Percentiles rank a stretch among this genome's conserved stretches.
These are phyloP conservation scores for Dyspetes luteomarginatus DNA, from an alignment of 2,888 invertebrate genomes.

Conservation along the genomic window DNA sequence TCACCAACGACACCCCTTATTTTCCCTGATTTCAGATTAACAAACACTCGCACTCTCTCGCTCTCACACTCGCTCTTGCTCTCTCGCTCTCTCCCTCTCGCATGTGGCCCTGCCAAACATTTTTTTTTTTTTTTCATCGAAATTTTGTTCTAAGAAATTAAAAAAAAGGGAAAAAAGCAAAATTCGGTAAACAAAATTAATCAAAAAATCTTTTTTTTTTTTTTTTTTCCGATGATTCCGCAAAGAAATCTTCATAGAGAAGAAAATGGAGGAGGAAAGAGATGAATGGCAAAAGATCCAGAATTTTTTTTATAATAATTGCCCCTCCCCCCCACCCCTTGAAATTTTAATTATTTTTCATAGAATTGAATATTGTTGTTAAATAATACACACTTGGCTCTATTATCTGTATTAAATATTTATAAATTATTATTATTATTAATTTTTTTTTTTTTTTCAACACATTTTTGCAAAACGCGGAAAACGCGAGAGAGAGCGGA, in stretches of 20 bases:
- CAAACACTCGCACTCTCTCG: slow-evolving; percentile 40
- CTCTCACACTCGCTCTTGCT: slow-evolving; percentile 19
- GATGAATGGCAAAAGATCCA: slow-evolving; percentile 11
- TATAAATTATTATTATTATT: slow-evolving; percentile 3
- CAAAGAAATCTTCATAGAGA: neutral
- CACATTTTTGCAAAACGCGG: slow-evolving; percentile 26
- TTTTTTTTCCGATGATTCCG: neutral
- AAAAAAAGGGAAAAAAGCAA: too few species aligned
- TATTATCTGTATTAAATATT: slow-evolving; percentile 8
- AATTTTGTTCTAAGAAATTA: too few species aligned
- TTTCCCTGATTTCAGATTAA: slow-evolving; percentile 8
- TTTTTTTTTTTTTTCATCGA: slow-evolving; percentile 4
- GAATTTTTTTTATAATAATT: neutral
- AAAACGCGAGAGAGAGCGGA: slow-evolving; percentile 73
- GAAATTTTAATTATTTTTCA: too few species aligned
- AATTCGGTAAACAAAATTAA: too few species aligned
- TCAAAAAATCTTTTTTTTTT: neutral
- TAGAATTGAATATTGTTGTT: too few species aligned
- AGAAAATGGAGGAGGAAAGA: neutral
- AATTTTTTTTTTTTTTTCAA: slow-evolving; percentile 17
- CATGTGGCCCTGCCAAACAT: neutral
- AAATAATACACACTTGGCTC: slow-evolving; percentile 9
- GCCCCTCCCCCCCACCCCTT: neutral
- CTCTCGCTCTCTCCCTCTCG: neutral
- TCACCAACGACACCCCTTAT: neutral